A percentile compares a stretch with the other conserved stretches of the same genome.
These are phyloP conservation scores for Sebastiscus albofasciatus DNA, from an alignment of 2,797 vertebrate genomes.

Conservation along the genomic window DNA sequence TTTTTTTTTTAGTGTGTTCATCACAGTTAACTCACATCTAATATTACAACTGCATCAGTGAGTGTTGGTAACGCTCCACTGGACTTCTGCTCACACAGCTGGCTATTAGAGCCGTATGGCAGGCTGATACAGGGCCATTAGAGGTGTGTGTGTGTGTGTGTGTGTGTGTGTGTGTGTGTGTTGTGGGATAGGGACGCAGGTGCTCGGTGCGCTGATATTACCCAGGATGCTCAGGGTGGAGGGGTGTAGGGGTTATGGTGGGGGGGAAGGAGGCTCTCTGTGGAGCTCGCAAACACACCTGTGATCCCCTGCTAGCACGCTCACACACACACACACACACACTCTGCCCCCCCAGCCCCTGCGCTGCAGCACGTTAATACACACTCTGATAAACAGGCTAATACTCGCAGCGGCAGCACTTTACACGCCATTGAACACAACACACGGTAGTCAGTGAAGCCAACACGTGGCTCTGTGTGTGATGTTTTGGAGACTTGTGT, in stretches of 20 bases:
- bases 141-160: conserved; percentile 47
- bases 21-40: conserved; percentile 48
- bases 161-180: conserved; percentile 30
- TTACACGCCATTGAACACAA: conserved; percentile 63
- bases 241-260: conserved; percentile 44
- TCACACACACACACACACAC: conserved; percentile 6
- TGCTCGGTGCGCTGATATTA: conserved; percentile 75
- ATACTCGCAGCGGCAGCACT: conserved; percentile 65
- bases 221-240: conserved; percentile 71
- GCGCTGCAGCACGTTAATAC: conserved; percentile 62
- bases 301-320: conserved; percentile 67
- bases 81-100: conserved; percentile 73
- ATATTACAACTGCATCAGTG: conserved; percentile 68
- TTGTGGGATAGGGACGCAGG: conserved; percentile 67
- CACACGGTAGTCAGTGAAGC: conserved; percentile 40
- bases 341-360: not conserved
- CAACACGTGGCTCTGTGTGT: conserved; percentile 28
- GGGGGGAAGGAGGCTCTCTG: conserved; percentile 54
- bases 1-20: not conserved
- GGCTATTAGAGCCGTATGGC: conserved; percentile 73
- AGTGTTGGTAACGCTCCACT: conserved; percentile 46
- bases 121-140: conserved; percentile 67
- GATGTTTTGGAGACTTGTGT: not conserved
- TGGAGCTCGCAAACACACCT: conserved; percentile 74
- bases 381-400: conserved; percentile 80